phyloP scores from a whole-genome alignment of 2,888 invertebrate species.

The Slavum lentiscoides region DNA sequence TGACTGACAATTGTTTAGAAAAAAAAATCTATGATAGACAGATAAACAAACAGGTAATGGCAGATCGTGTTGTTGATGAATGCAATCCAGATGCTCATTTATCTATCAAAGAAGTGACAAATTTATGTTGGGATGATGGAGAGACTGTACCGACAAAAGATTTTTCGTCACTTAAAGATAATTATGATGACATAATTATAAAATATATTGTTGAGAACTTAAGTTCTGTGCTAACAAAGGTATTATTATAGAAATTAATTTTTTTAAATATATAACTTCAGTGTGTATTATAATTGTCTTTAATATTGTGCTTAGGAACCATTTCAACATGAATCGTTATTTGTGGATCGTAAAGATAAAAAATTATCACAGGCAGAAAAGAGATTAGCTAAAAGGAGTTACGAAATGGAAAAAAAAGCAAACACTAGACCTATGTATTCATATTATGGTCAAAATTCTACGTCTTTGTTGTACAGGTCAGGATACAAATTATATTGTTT shows the following conservation, averaged over 20 bases:
- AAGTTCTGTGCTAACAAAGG: conserved; percentile 63
- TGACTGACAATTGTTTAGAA: conserved; percentile 95
- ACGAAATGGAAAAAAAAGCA: conserved; percentile 92
- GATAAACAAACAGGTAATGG: conserved; percentile 97
- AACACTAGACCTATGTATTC: conserved; percentile 59
- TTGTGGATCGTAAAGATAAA: conserved; percentile 93
- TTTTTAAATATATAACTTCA: conserved; percentile 14
- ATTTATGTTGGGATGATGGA: conserved; percentile 84
- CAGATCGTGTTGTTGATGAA: conserved; percentile 97
- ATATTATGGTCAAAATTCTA: conserved; percentile 58
- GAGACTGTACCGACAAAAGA: conserved; percentile 68
- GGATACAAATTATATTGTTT: background rate
- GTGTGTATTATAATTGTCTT: background rate
- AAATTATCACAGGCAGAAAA: conserved; percentile 93
- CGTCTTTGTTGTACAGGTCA: conserved; percentile 49
- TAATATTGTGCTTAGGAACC: conserved; percentile 66
- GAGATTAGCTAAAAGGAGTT: conserved; percentile 86
- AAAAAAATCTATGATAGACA: conserved; percentile 98
- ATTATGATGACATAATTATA: conserved; percentile 81
- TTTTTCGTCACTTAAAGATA: conserved; percentile 71
- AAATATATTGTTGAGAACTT: conserved; percentile 66
- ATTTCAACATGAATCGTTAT: conserved; percentile 91
- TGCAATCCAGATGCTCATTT: conserved; percentile 94
- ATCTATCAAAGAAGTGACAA: conserved; percentile 81
- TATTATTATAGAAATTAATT: conserved; percentile 56